phyloP scores from a whole-genome alignment of 2,888 invertebrate species.

The Campoplex capitator region DNA sequence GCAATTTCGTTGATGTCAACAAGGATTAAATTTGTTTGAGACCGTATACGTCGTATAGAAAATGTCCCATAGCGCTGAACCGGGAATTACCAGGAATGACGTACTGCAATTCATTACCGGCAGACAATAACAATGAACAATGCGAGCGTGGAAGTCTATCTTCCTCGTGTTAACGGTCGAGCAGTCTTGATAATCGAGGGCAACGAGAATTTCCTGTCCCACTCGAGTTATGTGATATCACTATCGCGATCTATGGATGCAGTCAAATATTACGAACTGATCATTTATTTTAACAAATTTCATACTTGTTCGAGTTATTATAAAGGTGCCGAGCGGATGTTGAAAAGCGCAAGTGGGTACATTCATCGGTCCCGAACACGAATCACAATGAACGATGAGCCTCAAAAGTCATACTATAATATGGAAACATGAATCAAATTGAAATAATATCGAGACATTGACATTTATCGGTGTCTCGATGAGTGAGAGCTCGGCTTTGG shows the following conservation, averaged over 20 bases:
- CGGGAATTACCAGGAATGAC: constrained; percentile 12
- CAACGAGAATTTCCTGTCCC: constrained; percentile 28
- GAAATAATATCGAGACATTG: too few species aligned
- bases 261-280: not conserved
- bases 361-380: not conserved
- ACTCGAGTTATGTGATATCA: not conserved
- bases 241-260: not conserved
- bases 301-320: not conserved
- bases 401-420: too few species aligned
- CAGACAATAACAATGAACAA: constrained; percentile 53
- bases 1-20: not conserved
- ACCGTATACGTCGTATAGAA: constrained; percentile 14
- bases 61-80: constrained; percentile 23
- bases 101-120: constrained; percentile 56
- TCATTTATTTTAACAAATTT: not conserved
- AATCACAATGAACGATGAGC: not conserved
- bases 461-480: too few species aligned
- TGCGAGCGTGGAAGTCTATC: not conserved
- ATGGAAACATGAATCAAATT: too few species aligned
- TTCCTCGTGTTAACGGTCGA: constrained; percentile 34
- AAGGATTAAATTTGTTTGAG: constrained; percentile 20
- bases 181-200: constrained; percentile 39
- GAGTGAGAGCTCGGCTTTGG: too few species aligned
- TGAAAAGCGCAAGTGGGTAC: not conserved
- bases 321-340: not conserved